Conservation (phyloP, 2,113 vertebrate species). For the Guaruba guarouba region DNA sequence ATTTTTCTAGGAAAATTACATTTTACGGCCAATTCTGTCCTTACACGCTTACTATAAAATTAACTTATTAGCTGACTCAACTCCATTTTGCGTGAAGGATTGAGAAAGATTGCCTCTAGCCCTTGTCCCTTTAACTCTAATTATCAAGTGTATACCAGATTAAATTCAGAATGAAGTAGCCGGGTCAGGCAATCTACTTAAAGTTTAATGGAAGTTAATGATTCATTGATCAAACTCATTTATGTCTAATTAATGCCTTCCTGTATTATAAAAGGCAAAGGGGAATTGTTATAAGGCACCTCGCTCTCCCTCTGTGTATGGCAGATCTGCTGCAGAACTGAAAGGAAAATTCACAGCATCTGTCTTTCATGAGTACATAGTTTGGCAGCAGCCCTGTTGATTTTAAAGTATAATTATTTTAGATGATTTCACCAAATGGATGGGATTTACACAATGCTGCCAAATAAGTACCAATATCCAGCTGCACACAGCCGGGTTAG, state of each 20-base stretch:
- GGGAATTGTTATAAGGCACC: constrained; percentile 12
- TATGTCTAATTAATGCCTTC: constrained; percentile 79
- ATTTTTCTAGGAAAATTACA: constrained; percentile 22
- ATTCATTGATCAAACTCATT: constrained; percentile 82
- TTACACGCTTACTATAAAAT: constrained; percentile 48
- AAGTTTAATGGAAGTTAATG: constrained; percentile 80
- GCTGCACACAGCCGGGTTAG: not conserved
- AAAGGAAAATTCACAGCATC: constrained; percentile 20
- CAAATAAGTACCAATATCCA: constrained; percentile 1
- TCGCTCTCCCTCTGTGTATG: not conserved
- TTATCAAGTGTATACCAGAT: constrained; percentile 72
- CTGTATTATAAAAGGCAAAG: constrained; percentile 60
- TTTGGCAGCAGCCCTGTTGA: not conserved
- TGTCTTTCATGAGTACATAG: not conserved
- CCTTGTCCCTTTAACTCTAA: constrained; percentile 69
- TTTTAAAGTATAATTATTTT: constrained; percentile 46
- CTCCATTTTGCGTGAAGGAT: constrained; percentile 51
- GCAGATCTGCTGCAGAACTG: not conserved
- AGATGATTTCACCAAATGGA: constrained; percentile 16
- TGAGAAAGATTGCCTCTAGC: constrained; percentile 64
- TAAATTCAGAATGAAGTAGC: constrained; percentile 71
- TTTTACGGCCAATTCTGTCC: not conserved
- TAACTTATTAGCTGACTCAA: constrained; percentile 74
- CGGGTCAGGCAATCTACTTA: constrained; percentile 75
- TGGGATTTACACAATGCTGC: constrained; percentile 5